These are phyloP conservation scores for Orientallactaga sibirica DNA, from an alignment of 2,797 vertebrate species.

Conservation along the genomic window DNA sequence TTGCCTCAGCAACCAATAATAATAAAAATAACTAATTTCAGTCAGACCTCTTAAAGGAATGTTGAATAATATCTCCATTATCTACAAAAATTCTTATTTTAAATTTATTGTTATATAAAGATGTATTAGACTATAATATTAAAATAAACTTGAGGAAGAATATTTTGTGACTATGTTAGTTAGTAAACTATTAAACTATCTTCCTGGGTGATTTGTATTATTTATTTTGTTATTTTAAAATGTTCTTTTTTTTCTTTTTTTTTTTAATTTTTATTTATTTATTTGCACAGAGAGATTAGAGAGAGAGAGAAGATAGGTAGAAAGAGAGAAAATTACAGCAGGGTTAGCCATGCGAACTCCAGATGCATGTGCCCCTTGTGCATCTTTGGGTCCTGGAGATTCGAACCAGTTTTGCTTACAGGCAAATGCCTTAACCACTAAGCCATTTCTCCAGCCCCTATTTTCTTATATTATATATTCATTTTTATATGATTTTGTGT, in stretches of 20 bases:
- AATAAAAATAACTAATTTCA: background rate
- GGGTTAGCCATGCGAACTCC: too few relatives aligned
- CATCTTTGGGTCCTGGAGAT: too few relatives aligned
- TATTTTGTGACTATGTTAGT: background rate
- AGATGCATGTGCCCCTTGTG: too few relatives aligned
- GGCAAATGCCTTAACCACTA: too few relatives aligned
- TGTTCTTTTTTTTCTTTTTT: background rate
- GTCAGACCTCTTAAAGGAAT: background rate
- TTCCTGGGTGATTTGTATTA: background rate
- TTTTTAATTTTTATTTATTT: too few relatives aligned
- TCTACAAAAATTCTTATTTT: background rate
- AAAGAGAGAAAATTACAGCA: too few relatives aligned
- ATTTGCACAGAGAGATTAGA: too few relatives aligned
- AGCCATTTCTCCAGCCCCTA: too few relatives aligned
- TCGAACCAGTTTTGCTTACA: too few relatives aligned
- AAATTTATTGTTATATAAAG: background rate
- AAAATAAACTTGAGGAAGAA: background rate
- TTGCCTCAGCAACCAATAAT: background rate
- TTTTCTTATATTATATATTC: background rate
- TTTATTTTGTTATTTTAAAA: background rate
- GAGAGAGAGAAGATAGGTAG: too few relatives aligned
- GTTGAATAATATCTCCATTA: background rate
- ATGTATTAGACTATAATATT: background rate
- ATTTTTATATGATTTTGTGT: background rate
- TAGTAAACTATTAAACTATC: background rate